Base-by-base conservation (phyloP, 2,888 invertebrate species). In the Ichneumoninae sp. region DNA sequence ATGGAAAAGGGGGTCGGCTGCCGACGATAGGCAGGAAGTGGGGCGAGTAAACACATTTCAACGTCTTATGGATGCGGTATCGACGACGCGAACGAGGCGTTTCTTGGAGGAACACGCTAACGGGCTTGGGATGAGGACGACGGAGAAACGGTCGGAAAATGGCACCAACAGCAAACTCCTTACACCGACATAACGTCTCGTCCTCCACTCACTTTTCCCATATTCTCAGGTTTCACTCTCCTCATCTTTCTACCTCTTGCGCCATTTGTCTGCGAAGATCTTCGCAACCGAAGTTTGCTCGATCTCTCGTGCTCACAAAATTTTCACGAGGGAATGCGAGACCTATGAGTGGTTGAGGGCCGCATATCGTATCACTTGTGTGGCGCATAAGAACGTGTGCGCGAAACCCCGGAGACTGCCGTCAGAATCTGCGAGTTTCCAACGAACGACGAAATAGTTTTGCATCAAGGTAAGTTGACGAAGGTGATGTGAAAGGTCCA, bases 21-120 rank as follows among this genome's bases (percentile, higher is more conserved):
- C 62, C 47, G 72, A 77, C 69, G 72, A 84, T 77, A 54, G 76
- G 66, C 66, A 82, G 80, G 68, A 84, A 84, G 77, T 84, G 77
- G 83, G 68, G 69, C 83, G 77, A 77, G 77, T 84, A 77, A 84
- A 84, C 80, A 84, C 83, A 74, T 80, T 77, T 84, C 77, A 60
- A 62, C 72, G 72, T 69, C 72, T 83, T 84, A 77, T 69, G 83
- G 77, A 84, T 72, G 44, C 68, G 77, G 50, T 77, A 80, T 80
- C 72, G 77, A 77, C 68, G 80, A 72, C 65, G 80, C 71, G 72
- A 80, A 83, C 60, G 80, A 68, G 80, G 65, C 76, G 62, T 68
- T 60, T 68, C 77, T 72, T 36, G 57, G 19, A 47, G 76, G 19
- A 66, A 84, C 77, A 68, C 60, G 74, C 10, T 62, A 84, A 80